Evolutionary conservation across 1,140 invertebrate genomes (phyloP).

Genomic region (Pogonomyrmex californicus): DNA sequence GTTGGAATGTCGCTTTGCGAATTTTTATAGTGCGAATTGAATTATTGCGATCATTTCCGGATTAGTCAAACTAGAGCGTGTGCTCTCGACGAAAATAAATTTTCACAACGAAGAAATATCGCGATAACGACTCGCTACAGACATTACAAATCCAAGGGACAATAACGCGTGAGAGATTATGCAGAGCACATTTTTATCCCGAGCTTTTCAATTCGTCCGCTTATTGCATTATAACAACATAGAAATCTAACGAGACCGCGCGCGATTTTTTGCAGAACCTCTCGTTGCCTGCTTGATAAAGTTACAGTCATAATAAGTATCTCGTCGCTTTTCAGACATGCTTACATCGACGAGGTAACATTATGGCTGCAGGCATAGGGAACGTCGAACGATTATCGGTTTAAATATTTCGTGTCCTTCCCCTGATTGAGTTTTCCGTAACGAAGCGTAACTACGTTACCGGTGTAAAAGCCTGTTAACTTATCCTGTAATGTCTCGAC

Average conservation of each 20-base stretch:
- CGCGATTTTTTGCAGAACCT: neutral
- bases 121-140: neutral
- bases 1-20: neutral
- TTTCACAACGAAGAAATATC: neutral
- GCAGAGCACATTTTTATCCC: constrained; percentile 9
- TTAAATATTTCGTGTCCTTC: constrained; percentile 67
- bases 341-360: constrained; percentile 22
- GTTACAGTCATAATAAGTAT: constrained; percentile 4
- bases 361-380: constrained; percentile 40
- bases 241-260: neutral
- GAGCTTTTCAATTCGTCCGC: neutral
- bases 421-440: constrained; percentile 61
- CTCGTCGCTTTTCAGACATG: constrained; percentile 53
- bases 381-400: constrained; percentile 63
- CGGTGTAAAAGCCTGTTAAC: constrained; percentile 62
- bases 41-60: neutral
- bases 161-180: neutral
- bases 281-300: constrained; percentile 1
- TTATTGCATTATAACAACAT: constrained; percentile 15
- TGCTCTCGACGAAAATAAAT: neutral
- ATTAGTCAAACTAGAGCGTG: neutral
- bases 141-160: neutral
- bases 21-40: constrained; percentile 2
- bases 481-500: constrained; percentile 62
- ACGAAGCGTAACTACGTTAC: constrained; percentile 63